Base-by-base conservation (phyloP, 2,797 vertebrate species). In the Philypnodon macrostomus region DNA sequence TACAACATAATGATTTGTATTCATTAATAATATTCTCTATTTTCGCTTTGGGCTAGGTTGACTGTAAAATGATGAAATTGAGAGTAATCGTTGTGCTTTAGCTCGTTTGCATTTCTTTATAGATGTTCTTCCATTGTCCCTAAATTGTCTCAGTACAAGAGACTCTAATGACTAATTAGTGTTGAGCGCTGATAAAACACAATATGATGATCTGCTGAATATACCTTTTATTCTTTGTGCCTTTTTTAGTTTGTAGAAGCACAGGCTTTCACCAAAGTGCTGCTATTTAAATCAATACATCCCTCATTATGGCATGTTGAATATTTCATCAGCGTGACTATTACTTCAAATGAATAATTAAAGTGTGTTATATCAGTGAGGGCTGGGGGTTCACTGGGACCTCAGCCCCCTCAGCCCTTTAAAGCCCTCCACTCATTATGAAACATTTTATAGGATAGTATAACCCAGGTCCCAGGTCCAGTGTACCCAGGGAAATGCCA, bases 331-430 rank as follows among this genome's bases (percentile, higher is more conserved):
- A 77, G 71, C 34, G 31, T 76, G 81, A 77, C 81, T 84, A 87
- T 87, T 85, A 87, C 86, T 87, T 85, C 76, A 84, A 78, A 84
- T 89, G 80, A 89, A 89, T 88, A 85, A 88, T 87, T 86, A 72
- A 89, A 64, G 64, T 79, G 47, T 77, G 76, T 87, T 87, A 84
- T 87, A 87, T 84, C 78, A 84, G 77, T 78, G 69, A 61, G 73
- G 73, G 73, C 77, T 77, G 72, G 75, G 67, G 41, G 71, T 77
- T 84, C 75, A 73, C 67, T 36, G 57, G 68, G 70, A 63, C 72
- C 71, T 78, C 60, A 47, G 67, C 58, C 81, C 78, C 73, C 73
- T 70, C 53, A 62, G 73, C 77, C n/a, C 80, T 85, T 75, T 78
- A 81, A 84, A 85, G 70, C 61, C 73, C 68, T 58, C 73, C 73